Evolutionary conservation across 2,797 vertebrate species (phyloP).

Genomic region (Clarias platycephalus): DNA sequence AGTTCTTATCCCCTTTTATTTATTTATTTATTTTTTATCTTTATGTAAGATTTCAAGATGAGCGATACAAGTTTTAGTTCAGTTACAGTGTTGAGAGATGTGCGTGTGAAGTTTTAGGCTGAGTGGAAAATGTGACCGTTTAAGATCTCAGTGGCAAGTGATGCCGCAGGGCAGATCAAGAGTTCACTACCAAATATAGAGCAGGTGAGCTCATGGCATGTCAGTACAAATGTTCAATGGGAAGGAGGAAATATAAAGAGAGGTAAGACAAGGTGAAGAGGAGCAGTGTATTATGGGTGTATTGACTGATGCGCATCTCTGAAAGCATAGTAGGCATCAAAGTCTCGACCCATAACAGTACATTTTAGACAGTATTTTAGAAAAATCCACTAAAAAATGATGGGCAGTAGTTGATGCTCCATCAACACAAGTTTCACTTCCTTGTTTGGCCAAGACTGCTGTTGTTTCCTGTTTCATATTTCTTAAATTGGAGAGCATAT

Average conservation of each 20-base stretch:
- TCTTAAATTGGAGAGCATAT: constrained; percentile 35
- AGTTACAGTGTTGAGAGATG: constrained; percentile 15
- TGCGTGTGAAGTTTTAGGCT: constrained; percentile 20
- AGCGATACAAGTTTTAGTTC: background rate
- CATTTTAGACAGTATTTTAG: background rate
- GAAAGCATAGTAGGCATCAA: background rate
- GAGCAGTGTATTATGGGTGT: constrained; percentile 5
- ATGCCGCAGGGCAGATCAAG: background rate
- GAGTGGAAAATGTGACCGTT: constrained; percentile 16
- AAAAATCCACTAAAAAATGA: background rate
- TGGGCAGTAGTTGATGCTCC: background rate
- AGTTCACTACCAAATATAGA: background rate
- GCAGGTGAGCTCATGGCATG: background rate
- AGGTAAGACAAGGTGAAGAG: background rate
- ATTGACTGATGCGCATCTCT: background rate
- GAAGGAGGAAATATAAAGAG: background rate
- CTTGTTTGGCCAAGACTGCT: constrained; percentile 15
- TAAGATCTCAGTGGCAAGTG: constrained; percentile 7
- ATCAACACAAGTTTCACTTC: constrained; percentile 60
- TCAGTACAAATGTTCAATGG: background rate
- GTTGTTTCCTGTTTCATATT: constrained; percentile 53
- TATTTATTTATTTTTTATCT: background rate
- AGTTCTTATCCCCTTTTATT: background rate
- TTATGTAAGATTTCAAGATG: background rate
- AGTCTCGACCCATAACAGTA: background rate